Conservation (phyloP, 2,888 invertebrate genomes). For the Drosophila recens region DNA sequence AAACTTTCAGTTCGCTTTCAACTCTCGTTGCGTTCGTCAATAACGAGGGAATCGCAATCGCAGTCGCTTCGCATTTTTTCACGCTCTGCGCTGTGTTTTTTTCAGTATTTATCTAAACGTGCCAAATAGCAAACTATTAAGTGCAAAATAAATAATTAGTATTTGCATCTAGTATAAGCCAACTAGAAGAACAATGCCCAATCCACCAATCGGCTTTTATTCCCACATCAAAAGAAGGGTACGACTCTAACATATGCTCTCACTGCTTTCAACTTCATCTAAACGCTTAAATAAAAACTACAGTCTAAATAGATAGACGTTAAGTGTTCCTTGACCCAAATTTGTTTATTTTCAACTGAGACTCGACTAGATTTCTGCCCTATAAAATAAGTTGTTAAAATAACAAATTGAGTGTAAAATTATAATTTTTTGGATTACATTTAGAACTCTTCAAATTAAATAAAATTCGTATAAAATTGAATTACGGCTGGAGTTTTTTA, state of each 20-base stretch:
- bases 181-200: constrained; percentile 66
- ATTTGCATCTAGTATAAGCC: background rate
- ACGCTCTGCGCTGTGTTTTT: constrained; percentile 5
- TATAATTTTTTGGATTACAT: too few species aligned
- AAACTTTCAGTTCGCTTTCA: constrained; percentile 76
- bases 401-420: too few species aligned
- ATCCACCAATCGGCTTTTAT: constrained; percentile 79
- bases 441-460: too few species aligned
- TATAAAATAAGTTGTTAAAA: background rate
- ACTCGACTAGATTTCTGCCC: constrained; percentile 10
- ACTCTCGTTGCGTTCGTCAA: constrained; percentile 62
- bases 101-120: constrained; percentile 5
- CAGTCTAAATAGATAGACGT: constrained; percentile 3
- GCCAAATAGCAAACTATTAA: constrained; percentile 6
- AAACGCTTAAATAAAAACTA: constrained; percentile 8
- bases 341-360: background rate
- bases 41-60: constrained; percentile 2
- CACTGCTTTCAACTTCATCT: constrained; percentile 2
- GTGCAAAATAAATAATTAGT: constrained; percentile 15
- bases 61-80: constrained; percentile 15
- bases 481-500: background rate
- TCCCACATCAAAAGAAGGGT: constrained; percentile 78
- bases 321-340: constrained; percentile 49
- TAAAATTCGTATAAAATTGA: background rate
- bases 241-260: constrained; percentile 27